Percentiles rank a stretch among this genome's conserved stretches.
Evolutionary conservation across 2,797 vertebrate genomes (phyloP).

Genomic region (Champsocephalus esox): DNA sequence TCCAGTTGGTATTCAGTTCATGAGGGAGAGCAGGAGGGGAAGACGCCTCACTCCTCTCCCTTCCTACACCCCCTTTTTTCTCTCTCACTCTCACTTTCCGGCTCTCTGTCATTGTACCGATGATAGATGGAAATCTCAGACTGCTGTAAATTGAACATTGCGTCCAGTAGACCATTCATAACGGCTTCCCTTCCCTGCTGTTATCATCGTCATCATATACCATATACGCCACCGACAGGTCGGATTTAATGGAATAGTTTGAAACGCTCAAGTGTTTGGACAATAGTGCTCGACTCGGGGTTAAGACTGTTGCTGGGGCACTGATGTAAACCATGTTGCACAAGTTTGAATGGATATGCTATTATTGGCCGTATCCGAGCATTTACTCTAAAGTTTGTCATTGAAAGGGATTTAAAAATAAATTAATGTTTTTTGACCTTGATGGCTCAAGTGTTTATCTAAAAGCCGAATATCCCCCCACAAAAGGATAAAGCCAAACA

Average conservation of each 20-base stretch:
- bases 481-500: slow-evolving; percentile 37
- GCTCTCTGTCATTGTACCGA: slow-evolving; percentile 51
- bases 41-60: slow-evolving; percentile 48
- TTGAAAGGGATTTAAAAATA: background rate
- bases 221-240: slow-evolving; percentile 38
- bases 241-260: slow-evolving; percentile 64
- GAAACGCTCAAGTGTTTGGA: slow-evolving; percentile 53
- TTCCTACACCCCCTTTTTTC: slow-evolving; percentile 10
- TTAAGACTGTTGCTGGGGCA: slow-evolving; percentile 14
- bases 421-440: slow-evolving; percentile 34
- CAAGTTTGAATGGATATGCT: slow-evolving; percentile 18
- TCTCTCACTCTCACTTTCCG: slow-evolving; percentile 15
- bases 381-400: background rate
- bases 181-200: slow-evolving; percentile 39
- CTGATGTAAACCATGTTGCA: slow-evolving; percentile 16
- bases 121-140: slow-evolving; percentile 77
- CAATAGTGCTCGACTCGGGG: slow-evolving; percentile 32
- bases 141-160: slow-evolving; percentile 78
- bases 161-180: slow-evolving; percentile 68
- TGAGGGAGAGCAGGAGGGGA: slow-evolving; percentile 50
- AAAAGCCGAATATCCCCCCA: slow-evolving; percentile 40
- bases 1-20: slow-evolving; percentile 72
- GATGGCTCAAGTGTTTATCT: slow-evolving; percentile 30
- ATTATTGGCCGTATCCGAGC: slow-evolving; percentile 1
- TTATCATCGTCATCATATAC: slow-evolving; percentile 59